phyloP scores from a whole-genome alignment of 1,140 invertebrate genomes.

The Cherax quadricarinatus region DNA sequence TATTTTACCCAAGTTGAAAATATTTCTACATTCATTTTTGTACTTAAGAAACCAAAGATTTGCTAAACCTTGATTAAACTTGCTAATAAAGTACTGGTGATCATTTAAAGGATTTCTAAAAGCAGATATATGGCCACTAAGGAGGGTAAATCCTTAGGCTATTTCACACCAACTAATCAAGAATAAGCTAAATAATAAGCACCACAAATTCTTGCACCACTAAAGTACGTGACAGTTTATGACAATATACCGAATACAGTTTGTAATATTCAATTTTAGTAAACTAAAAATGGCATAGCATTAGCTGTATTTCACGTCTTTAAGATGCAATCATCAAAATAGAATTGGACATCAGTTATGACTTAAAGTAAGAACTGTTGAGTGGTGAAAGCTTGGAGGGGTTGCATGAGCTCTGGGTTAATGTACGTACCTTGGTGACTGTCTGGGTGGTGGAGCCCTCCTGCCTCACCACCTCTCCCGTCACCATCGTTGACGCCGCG shows the following conservation, averaged over 20 bases:
- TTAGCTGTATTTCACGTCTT: background rate
- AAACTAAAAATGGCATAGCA: background rate
- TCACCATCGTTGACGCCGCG: background rate
- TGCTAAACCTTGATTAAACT: background rate
- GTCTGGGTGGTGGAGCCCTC: background rate
- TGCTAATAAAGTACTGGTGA: background rate
- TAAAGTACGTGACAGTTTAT: background rate
- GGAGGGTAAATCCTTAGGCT: background rate
- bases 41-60: background rate
- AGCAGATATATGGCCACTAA: slow-evolving; percentile 10
- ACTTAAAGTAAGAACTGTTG: background rate
- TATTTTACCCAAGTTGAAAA: no score
- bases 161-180: no score
- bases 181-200: background rate
- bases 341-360: background rate
- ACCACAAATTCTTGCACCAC: background rate
- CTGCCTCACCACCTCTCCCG: background rate
- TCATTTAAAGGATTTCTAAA: background rate
- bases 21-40: background rate
- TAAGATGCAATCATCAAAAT: background rate
- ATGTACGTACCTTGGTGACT: background rate
- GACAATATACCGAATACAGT: background rate
- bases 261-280: background rate
- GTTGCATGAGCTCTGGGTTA: background rate
- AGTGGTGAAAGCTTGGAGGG: background rate